Conservation (phyloP, 2,113 vertebrate species). For the Atlantisia rogersi region DNA sequence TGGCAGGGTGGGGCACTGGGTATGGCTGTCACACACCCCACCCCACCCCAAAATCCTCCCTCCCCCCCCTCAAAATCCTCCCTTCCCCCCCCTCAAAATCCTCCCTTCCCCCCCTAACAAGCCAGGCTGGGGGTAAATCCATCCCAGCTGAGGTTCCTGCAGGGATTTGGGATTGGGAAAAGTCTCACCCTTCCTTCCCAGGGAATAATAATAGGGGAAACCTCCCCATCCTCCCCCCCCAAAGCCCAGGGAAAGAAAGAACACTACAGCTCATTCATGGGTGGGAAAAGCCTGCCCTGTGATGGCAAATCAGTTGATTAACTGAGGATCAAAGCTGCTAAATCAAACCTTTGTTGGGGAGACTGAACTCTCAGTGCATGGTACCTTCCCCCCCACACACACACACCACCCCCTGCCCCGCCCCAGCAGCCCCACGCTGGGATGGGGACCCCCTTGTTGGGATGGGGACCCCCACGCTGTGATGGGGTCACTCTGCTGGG, state of each 20-base stretch:
- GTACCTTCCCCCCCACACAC: neutral
- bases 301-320: conserved; percentile 41
- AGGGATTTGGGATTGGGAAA: neutral
- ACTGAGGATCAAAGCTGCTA: neutral
- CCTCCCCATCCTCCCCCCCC: too few species aligned
- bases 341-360: conserved; percentile 28
- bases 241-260: neutral
- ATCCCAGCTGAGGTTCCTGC: neutral
- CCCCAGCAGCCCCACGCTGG: neutral
- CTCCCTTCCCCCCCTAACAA: neutral
- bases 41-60: neutral
- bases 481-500: too few species aligned
- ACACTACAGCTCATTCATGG: conserved; percentile 18
- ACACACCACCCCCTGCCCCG: neutral
- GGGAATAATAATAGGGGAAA: neutral
- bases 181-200: neutral
- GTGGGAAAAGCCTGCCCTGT: neutral
- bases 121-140: neutral
- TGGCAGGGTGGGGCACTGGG: neutral
- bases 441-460: too few species aligned
- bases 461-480: too few species aligned
- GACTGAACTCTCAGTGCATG: neutral
- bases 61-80: too few species aligned
- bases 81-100: neutral
- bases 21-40: neutral